Percentiles rank a stretch among this genome's conserved stretches.
phyloP scores from a whole-genome alignment of 2,888 invertebrate species.

The Diogma glabrata region DNA sequence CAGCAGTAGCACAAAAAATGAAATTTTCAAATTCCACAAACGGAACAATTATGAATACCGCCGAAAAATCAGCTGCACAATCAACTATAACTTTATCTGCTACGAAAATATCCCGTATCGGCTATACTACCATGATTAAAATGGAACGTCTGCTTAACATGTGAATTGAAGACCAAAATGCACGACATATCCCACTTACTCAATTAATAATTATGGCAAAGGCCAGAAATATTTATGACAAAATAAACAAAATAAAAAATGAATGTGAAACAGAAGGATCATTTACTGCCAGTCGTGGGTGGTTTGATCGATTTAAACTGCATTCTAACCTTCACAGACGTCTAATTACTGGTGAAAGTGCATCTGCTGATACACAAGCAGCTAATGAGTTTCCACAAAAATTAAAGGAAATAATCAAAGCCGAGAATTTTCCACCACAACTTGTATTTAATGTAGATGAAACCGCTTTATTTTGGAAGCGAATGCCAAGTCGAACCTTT shows the following conservation, averaged over 20 bases:
- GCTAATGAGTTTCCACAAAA: background rate
- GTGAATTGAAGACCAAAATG: background rate
- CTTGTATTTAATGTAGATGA: background rate
- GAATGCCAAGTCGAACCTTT: background rate
- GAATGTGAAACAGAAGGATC: background rate
- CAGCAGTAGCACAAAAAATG: no score
- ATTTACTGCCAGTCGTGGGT: constrained; percentile 1
- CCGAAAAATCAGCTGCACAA: no score
- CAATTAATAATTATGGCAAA: constrained; percentile 1
- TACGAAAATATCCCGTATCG: background rate
- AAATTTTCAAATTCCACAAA: no score
- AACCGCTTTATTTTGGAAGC: constrained; percentile 1
- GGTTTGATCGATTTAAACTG: background rate
- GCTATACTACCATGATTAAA: background rate
- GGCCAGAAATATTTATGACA: background rate
- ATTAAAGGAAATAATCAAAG: background rate
- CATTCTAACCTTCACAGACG: background rate
- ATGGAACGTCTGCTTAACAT: background rate
- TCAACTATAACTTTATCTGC: background rate
- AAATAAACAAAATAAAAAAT: background rate
- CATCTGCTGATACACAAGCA: background rate
- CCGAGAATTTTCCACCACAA: background rate
- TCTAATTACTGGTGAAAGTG: background rate
- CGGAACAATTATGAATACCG: no score
- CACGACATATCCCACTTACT: background rate